phyloP scores from a whole-genome alignment of 2,888 invertebrate genomes.

The Caenorhabditis auriculariae region DNA sequence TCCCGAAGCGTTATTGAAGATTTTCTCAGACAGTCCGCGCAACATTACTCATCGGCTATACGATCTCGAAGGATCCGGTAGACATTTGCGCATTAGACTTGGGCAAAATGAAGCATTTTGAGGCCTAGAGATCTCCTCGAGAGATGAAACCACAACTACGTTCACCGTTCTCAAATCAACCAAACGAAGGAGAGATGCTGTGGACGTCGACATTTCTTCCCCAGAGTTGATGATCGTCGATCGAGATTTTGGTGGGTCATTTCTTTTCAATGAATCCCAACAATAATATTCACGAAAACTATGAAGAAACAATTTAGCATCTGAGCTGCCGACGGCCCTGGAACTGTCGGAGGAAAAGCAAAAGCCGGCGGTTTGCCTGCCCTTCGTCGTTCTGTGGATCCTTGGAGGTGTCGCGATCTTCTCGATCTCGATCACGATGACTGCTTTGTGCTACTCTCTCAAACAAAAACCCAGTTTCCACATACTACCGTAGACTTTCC shows the following conservation, averaged over 20 bases:
- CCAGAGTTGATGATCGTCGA: slow-evolving; percentile 59
- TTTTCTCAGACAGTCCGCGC: no score
- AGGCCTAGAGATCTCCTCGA: no score
- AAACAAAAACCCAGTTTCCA: slow-evolving; percentile 33
- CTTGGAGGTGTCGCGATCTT: slow-evolving; percentile 37
- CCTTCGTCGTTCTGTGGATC: slow-evolving; percentile 39
- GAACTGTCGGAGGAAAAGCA: slow-evolving; percentile 8
- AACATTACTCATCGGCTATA: no score
- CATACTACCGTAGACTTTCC: slow-evolving; percentile 19
- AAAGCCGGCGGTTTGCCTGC: slow-evolving; percentile 40
- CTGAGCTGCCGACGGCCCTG: slow-evolving; percentile 22
- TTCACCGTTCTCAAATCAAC: slow-evolving; percentile 4
- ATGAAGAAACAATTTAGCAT: slow-evolving; percentile 5
- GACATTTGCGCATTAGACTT: no score
- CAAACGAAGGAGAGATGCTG: slow-evolving; percentile 29
- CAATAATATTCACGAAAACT: no score
- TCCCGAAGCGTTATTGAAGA: slow-evolving; percentile 20
- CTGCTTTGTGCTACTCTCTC: slow-evolving; percentile 36
- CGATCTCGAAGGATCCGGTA: no score
- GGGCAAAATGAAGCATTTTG: no score
- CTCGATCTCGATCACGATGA: slow-evolving; percentile 33
- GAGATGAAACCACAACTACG: no score
- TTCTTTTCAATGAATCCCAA: background rate
- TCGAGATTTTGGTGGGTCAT: slow-evolving; percentile 42
- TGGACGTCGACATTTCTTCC: slow-evolving; percentile 59